phyloP scores from a whole-genome alignment of 23 tunicate genomes.

The Oikopleura vanhoeffeni region DNA sequence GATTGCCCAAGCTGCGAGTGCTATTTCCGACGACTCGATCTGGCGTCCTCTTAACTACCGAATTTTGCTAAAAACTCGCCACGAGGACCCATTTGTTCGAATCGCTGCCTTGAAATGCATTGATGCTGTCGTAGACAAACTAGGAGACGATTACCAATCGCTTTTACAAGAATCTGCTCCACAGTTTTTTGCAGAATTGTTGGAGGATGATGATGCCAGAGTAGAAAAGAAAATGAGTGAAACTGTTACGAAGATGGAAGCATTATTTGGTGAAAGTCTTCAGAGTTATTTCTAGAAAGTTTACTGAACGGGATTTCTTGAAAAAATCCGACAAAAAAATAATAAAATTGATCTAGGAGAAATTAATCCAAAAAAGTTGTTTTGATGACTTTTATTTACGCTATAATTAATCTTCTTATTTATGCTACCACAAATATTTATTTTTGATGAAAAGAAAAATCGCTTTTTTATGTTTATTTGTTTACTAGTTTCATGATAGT shows the following conservation, averaged over 20 bases:
- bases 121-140: slow-evolving; percentile 24
- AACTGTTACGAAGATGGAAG: background rate
- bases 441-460: too few relatives aligned
- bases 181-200: slow-evolving; percentile 40
- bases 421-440: too few relatives aligned
- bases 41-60: slow-evolving; percentile 57
- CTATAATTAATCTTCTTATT: too few relatives aligned
- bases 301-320: too few relatives aligned
- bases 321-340: too few relatives aligned
- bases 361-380: too few relatives aligned
- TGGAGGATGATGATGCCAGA: slow-evolving; percentile 38
- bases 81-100: slow-evolving; percentile 31
- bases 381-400: too few relatives aligned
- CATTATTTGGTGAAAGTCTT: background rate
- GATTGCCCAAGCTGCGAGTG: slow-evolving; percentile 32
- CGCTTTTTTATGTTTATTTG: too few relatives aligned
- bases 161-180: slow-evolving; percentile 62
- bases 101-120: slow-evolving; percentile 29
- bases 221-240: background rate
- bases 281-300: background rate
- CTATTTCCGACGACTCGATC: slow-evolving; percentile 25
- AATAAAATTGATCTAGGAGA: too few relatives aligned
- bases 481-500: too few relatives aligned
- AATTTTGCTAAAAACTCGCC: slow-evolving; percentile 38
- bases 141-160: slow-evolving; percentile 38